Evolutionary conservation across 2,113 vertebrate species (phyloP), one percentile per base, ranked within the genome.

Genomic region (Coregonus clupeaformis): DNA sequence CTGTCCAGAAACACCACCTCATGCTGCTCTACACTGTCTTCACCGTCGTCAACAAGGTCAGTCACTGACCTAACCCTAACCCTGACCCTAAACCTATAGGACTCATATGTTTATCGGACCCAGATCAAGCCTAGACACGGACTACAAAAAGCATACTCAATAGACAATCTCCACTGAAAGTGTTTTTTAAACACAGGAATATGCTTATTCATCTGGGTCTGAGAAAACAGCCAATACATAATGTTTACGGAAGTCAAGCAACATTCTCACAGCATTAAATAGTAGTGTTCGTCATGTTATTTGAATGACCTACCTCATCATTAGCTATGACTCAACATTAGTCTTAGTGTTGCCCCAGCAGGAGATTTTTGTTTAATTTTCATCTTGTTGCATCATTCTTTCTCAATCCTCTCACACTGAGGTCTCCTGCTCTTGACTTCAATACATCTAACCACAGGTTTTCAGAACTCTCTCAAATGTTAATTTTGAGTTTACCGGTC

Each of bases 21-120:
- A 88, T 98, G 93, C 95, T 98, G 72, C 57, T 96, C 67, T 98
- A 96, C 81, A 98, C 96, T 2, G 0, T 94, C 83, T 97, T 98
- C 83, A 92, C 93, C 45, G 94, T 99, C 18, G 73, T 89, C 79
- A 93, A 91, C 84, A 98, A 98, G 97, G 97, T 99, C 92, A 79
- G 89, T 69, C 6, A 69, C n/a, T 42, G 36, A 42, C 9, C 36
- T 9, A 25, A 3, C 52, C 52, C 42, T 45, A 45, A 16, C 6
- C 36, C 7, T 4, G 11, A 42, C 36, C 36, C 9, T 42, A 42
- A 42, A 7, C 9, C 36, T 42, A 42, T 42, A 42, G 36, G 36
- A 42, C 36, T 42, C 2, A 7, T 42, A 42, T 42, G 36, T 42
- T 42, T 42, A 42, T 11, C 36, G 16, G 14, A 16, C 4, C 49